Evolutionary conservation across 2,888 invertebrate genomes (phyloP), one percentile per base, ranked within the genome.

Genomic region (Tanaodytes sp.): DNA sequence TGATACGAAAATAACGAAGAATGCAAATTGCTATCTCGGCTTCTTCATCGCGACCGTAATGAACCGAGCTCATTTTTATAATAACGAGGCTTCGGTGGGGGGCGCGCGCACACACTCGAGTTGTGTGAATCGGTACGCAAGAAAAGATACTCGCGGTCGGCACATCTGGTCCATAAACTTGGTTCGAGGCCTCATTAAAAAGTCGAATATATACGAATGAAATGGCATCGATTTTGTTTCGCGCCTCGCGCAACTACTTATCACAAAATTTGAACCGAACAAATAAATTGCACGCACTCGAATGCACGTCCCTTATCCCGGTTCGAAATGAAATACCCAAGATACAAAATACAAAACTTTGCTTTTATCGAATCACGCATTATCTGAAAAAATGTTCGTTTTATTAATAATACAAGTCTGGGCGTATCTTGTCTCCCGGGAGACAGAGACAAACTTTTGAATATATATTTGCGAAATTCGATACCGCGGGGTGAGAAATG

Each of bases 401-500:
- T 54, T 66, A 59, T 66, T 66, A 66, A 54, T 67, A 61, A 61
- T 61, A 45, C 20, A 1, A 42, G 18, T 45, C 23, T 0, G 15
- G 1, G 39, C 49, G 51, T 63, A 61, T 30, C 49, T 59, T 23
- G 66, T 54, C 63, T 64, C 51, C 33, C 30, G 58, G 36, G 51
- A n/a, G 54, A 36, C 20, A 20, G 20, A 52, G 63, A 54, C 69
- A 62, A 59, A 64, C 49, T 75, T 69, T 70, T 67, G 64, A 64
- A 70, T 71, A 71, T 72, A n/a, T n/a, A 75, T 72, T 74, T 64
- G 46, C 57, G 70, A 72, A 73, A 75, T 71, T 72, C 73, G 74
- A 72, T 71, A 74, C 65, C 23, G 55, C 52, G 54, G 19, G 27
- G 55, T 16, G 54, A 42, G 43, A 59, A 55, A 57, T 33, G 48